Conservation (phyloP, 2,888 invertebrate species). For the Agrotis clavis region DNA sequence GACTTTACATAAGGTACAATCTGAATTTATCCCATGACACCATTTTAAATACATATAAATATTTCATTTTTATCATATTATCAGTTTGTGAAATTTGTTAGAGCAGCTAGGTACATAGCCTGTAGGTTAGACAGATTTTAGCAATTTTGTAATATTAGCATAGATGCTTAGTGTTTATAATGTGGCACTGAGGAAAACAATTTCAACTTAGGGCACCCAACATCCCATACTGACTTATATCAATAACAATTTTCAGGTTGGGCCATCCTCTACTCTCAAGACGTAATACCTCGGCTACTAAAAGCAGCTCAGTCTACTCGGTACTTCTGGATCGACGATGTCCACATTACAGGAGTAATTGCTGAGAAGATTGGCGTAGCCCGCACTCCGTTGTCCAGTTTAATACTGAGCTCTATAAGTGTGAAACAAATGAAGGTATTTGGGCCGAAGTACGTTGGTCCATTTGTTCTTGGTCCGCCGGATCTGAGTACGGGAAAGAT, state of each 20-base stretch:
- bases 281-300: constrained; percentile 91
- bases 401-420: constrained; percentile 78
- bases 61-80: no score
- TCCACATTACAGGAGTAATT: constrained; percentile 94
- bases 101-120: no score
- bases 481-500: constrained; percentile 87
- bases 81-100: no score
- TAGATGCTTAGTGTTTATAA: no score
- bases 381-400: constrained; percentile 87
- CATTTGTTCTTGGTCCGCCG: constrained; percentile 91
- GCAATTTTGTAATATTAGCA: no score
- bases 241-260: constrained; percentile 79
- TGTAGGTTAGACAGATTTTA: no score
- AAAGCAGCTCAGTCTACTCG: constrained; percentile 91
- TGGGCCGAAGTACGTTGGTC: constrained; percentile 73
- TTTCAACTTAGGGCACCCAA: no score
- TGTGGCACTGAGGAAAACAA: no score
- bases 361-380: constrained; percentile 90
- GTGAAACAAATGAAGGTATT: constrained; percentile 71
- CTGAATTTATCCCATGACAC: no score
- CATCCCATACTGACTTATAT: neutral
- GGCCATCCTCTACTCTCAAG: constrained; percentile 93
- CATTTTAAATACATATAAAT: no score
- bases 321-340: constrained; percentile 97
- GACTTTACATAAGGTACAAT: no score